Evolutionary conservation across 2,113 vertebrate species (phyloP), one percentile per base, ranked within the genome.

Genomic region (Lycaon pictus): DNA sequence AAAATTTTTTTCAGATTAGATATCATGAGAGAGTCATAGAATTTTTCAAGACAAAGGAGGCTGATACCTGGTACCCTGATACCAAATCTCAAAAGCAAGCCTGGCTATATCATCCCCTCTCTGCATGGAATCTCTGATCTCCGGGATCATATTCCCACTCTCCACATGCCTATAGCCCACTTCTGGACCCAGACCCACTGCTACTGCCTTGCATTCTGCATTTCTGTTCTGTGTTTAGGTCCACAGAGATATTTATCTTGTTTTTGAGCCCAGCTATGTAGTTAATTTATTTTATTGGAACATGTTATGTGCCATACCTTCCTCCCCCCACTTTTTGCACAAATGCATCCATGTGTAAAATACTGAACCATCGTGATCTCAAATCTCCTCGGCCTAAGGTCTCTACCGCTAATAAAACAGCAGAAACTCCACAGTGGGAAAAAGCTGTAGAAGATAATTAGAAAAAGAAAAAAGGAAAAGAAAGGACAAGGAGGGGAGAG

Each of bases 81-180:
- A n/a, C 25, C 20, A 53, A 22, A 85, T 27, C 48, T 67, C 69
- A 56, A n/a, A 92, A 81, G 37, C 15, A 11, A 85, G 71, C 4
- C 51, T 80, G 37, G 65, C 43, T 84, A 16, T 79, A 16, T 51
- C 43, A 51, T 77, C 62, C 11, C 56, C 23, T 19, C 55, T 65
- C n/a, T 51, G 16, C 7, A 1, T 19, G 11, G 17, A 51, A 6
- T 19, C 15, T 6, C 22, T 16, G 11, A 25, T 48, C 27, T 85
- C 48, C 11, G 0, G 17, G 0, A 12, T 23, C 25, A 15, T 22
- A 58, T 55, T 69, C 35, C 92, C 10, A 29, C 16, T 11, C 48
- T 29, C 43, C 0, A 2, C 35, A 3, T 1, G 19, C 25, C 19
- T 8, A 13, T 32, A 67, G 29, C 0, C 32, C 7, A 32, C 17